Evolutionary conservation across 2,797 vertebrate genomes (phyloP).

Genomic region (Microchirus variegatus): DNA sequence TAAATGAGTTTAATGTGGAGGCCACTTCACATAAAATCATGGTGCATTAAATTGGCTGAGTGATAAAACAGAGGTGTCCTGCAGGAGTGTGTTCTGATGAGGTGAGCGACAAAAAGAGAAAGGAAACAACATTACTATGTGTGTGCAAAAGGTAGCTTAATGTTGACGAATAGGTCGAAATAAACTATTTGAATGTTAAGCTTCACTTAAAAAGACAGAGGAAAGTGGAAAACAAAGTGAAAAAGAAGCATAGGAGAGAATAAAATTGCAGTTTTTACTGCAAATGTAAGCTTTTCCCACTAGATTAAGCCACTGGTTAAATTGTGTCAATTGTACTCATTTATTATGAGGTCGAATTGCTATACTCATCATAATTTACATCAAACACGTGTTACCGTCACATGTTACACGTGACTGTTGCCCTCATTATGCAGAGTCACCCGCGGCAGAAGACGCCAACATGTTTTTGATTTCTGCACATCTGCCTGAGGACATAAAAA

Average conservation of each 20-base stretch:
- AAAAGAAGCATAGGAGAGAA: not conserved
- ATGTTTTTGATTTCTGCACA: not conserved
- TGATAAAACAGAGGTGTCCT: constrained; percentile 32
- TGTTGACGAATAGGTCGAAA: constrained; percentile 14
- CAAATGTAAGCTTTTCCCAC: too few relatives aligned
- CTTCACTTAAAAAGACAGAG: constrained; percentile 15
- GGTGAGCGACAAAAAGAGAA: constrained; percentile 2
- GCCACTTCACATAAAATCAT: constrained; percentile 47
- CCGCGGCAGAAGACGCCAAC: not conserved
- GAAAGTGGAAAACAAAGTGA: not conserved
- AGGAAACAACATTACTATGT: constrained; percentile 4
- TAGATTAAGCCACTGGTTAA: not conserved
- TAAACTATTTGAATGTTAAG: constrained; percentile 1
- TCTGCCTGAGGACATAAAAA: constrained; percentile 3
- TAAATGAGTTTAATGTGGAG: constrained; percentile 12
- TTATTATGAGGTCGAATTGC: not conserved
- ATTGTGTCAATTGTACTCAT: not conserved
- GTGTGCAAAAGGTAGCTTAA: not conserved
- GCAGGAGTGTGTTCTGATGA: constrained; percentile 25
- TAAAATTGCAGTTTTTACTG: not conserved
- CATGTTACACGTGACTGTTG: not conserved
- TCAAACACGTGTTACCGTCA: not conserved
- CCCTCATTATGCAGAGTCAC: constrained; percentile 3
- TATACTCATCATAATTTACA: not conserved
- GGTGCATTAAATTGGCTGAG: constrained; percentile 41